Evolutionary conservation across 1,140 invertebrate genomes (phyloP), one percentile per base, ranked within the genome.

Genomic region (Papilio dardanus): DNA sequence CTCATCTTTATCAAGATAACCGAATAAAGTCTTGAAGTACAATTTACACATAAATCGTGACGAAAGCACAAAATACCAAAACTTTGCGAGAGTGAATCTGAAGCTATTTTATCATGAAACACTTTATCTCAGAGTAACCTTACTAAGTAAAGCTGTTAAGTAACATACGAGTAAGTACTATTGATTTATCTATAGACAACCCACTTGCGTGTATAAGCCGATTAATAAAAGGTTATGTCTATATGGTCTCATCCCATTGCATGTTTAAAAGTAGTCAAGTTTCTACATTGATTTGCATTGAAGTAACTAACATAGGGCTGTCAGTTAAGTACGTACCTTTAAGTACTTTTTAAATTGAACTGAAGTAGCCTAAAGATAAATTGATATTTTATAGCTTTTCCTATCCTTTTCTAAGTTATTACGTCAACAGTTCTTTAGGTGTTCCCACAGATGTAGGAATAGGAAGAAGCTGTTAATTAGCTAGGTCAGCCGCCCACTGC

Each of bases 401-500:
- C 46, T 2, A 54, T 10, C 1, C 5, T 10, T 58, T 14, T 58
- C 21, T 58, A 12, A 58, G 46, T 24, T 24, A 24, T 24, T 54
- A 24, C 21, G 21, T n/a, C 24, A 28, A 28, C 54, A 58, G 3
- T 71, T 28, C n/a, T 14, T 2, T 50, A 1, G 16, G 19, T 1
- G 21, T 73, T 73, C 46, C 71, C 46, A 58, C 71, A 40, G 46
- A 73, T 73, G 46, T 73, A 73, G 71, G 71, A 73, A 40, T 73
- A 73, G 71, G 71, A 73, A 73, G 46, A 73, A 14, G 71, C 46
- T 7, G 42, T 58, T 58, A 68, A 76, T 79, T 77, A 81, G 40
- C 28, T 69, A 24, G 68, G 75, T 79, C 76, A 77, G 37, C 46
- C 75, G 74, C 79, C 79, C 71, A 79, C 79, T 28, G 4, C 0